Conservation (phyloP, 2,888 invertebrate species). For the Pecten maximus region DNA sequence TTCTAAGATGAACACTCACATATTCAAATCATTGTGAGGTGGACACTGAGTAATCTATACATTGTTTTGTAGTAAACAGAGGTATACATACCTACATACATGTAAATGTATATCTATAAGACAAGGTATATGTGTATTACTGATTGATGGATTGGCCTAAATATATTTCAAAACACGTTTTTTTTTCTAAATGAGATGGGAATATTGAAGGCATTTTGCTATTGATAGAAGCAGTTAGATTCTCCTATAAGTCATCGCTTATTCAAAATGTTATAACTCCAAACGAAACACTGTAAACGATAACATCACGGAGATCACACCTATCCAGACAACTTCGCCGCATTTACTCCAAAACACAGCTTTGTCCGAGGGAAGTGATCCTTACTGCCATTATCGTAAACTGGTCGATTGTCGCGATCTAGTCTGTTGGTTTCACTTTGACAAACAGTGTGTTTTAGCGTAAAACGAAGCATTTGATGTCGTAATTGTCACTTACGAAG, state of each 20-base stretch:
- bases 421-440: constrained; percentile 33
- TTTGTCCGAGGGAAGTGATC: background rate
- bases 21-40: too few species aligned
- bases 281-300: background rate
- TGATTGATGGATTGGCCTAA: background rate
- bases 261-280: background rate
- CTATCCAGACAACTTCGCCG: background rate
- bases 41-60: too few species aligned
- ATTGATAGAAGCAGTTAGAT: background rate
- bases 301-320: background rate
- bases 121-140: background rate
- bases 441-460: background rate
- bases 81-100: too few species aligned
- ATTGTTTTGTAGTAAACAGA: too few species aligned
- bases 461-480: background rate
- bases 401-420: background rate
- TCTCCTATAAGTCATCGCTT: background rate
- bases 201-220: background rate
- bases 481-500: background rate
- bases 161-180: background rate
- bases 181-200: background rate
- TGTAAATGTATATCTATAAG: too few species aligned
- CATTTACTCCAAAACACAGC: background rate
- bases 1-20: too few species aligned
- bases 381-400: background rate